Base-by-base conservation (phyloP, 2,113 vertebrate genomes). In the Oncorhynchus clarkii region DNA sequence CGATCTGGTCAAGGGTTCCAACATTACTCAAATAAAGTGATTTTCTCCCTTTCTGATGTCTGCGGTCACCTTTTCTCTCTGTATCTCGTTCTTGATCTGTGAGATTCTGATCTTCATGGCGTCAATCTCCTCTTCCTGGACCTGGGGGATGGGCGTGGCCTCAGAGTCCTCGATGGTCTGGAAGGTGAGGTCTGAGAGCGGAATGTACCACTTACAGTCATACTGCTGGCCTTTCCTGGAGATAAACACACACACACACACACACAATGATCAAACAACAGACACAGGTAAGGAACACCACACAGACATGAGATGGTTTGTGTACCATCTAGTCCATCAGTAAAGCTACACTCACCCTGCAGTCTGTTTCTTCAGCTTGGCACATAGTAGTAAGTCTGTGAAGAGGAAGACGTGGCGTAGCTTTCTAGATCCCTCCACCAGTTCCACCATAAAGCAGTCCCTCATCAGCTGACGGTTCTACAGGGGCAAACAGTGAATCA, bases 161-260 rank as follows among this genome's bases (percentile, higher is more conserved):
- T 98, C 97, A 0, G 93, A 93, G 85, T 98, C 97, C 18, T 98
- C 97, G 48, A 98, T 90, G 51, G 92, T 96, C 84, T 97, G 96
- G 92, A 99, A 98, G 78, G 93, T 96, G 79, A 98, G 94, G 84
- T 98, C 96, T 18, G 93, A 93, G 78, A 99, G 93, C 0, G 97
- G 97, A 84, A 97, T 94, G 92, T 98, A 98, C 97, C 96, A 99
- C 71, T 99, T 99, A 76, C 97, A 99, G 89, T 99, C 97, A 2
- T 99, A 99, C 20, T 97, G 96, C 76, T 99, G 97, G 49, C 93
- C 94, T 91, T 97, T 99, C 51, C 97, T 98, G 88, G 27, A 45
- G 31, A 54, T 9, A 45, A 29, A 68, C 59, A 64, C 51, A 59
- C 4, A 31, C 51, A 68, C 59, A 64, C 51, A 59, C 3, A 31